These are phyloP conservation scores for Saturnia pavonia DNA, from an alignment of 2,888 invertebrate species.

Conservation along the genomic window DNA sequence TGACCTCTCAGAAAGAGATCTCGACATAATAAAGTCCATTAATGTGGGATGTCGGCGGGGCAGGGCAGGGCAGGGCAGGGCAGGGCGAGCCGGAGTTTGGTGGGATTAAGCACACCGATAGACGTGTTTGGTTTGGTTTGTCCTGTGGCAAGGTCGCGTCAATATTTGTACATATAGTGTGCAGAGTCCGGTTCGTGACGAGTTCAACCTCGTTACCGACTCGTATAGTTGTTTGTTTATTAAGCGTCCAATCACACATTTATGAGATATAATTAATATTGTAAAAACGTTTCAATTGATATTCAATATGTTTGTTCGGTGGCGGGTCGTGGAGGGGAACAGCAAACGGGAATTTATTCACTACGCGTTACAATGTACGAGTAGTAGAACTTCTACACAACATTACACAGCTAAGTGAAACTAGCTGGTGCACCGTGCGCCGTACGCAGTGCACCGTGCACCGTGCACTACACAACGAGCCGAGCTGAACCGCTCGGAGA, in stretches of 20 bases:
- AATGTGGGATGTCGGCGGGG: not conserved
- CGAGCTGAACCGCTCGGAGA: too few relatives aligned
- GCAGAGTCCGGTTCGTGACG: not conserved
- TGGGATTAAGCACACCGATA: not conserved
- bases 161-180: not conserved
- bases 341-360: not conserved
- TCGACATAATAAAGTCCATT: not conserved
- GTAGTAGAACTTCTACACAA: not conserved
- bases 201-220: not conserved
- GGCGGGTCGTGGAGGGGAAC: not conserved
- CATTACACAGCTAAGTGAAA: not conserved
- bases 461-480: not conserved
- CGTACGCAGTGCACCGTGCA: too few relatives aligned
- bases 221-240: not conserved
- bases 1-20: not conserved
- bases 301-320: not conserved
- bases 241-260: not conserved
- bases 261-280: not conserved
- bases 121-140: slow-evolving; percentile 1
- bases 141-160: not conserved
- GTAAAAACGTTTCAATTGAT: not conserved
- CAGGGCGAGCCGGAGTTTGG: not conserved
- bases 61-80: not conserved
- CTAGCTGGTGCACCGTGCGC: not conserved
- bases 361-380: not conserved